Conservation (phyloP, 2,888 invertebrate genomes). For the Empis stercorea region DNA sequence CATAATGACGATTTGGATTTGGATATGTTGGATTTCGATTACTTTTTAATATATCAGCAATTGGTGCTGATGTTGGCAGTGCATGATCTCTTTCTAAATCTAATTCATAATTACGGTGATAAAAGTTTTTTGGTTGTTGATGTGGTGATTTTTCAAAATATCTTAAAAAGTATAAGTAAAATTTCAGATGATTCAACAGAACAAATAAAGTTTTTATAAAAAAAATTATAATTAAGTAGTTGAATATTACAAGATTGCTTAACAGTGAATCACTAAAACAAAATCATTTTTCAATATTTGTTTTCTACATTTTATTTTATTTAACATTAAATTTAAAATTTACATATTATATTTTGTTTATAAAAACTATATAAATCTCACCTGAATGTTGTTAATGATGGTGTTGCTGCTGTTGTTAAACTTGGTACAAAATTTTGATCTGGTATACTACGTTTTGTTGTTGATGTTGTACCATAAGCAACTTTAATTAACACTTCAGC, state of each 20-base stretch:
- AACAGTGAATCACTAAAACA: too few relatives aligned
- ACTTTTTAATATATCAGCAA: slow-evolving; percentile 65
- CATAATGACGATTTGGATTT: slow-evolving; percentile 50
- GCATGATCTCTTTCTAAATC: slow-evolving; percentile 63
- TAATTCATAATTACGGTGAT: slow-evolving; percentile 45
- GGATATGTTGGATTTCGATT: slow-evolving; percentile 64
- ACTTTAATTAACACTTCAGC: slow-evolving; percentile 57
- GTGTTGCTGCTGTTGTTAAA: slow-evolving; percentile 50
- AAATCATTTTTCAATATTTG: too few relatives aligned
- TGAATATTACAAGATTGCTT: too few relatives aligned
- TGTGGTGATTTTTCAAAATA: slow-evolving; percentile 28
- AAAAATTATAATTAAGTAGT: too few relatives aligned
- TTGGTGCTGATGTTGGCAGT: slow-evolving; percentile 60
- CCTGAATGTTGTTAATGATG: slow-evolving; percentile 44
- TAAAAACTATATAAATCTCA: slow-evolving; percentile 18
- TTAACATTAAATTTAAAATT: too few relatives aligned
- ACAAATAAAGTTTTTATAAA: neutral
- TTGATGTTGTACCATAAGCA: slow-evolving; percentile 49
- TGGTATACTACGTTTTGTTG: slow-evolving; percentile 54
- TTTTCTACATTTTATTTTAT: too few relatives aligned
- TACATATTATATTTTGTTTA: too few relatives aligned
- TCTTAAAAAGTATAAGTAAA: slow-evolving; percentile 13
- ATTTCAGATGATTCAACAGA: neutral
- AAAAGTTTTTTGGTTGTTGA: slow-evolving; percentile 28
- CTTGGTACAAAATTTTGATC: slow-evolving; percentile 47